Conservation (phyloP, 92 coral and sea anemone genomes). For the Bergia sp. region DNA sequence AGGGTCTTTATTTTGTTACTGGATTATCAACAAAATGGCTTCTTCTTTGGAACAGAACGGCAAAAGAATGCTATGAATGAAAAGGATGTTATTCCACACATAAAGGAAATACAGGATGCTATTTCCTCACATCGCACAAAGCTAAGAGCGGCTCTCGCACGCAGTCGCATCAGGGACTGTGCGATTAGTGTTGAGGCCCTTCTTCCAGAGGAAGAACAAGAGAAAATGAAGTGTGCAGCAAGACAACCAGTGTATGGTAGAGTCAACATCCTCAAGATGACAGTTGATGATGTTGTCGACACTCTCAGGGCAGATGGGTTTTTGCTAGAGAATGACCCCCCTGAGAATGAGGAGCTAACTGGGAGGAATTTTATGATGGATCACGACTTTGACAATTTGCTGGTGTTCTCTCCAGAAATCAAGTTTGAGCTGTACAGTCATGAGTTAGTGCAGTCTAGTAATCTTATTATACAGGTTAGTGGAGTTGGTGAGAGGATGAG, state of each 20-base stretch:
- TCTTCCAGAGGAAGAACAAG: constrained; percentile 96
- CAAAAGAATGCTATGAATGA: constrained; percentile 59
- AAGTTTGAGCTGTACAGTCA: constrained; percentile 92
- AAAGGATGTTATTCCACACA: constrained; percentile 75
- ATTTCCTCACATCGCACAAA: constrained; percentile 78
- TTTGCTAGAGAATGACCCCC: constrained; percentile 62
- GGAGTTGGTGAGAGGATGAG: neutral
- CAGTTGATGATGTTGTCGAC: constrained; percentile 63
- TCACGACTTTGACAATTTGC: constrained; percentile 82
- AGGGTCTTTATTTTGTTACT: constrained; percentile 87
- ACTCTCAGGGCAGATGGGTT: constrained; percentile 73
- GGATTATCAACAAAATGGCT: constrained; percentile 98
- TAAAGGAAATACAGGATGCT: constrained; percentile 88
- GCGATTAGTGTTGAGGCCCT: constrained; percentile 98
- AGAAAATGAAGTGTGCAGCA: constrained; percentile 83
- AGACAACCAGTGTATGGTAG: constrained; percentile 91
- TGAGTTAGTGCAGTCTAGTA: constrained; percentile 75
- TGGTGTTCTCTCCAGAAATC: constrained; percentile 82
- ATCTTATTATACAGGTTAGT: constrained; percentile 90
- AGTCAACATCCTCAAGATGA: constrained; percentile 78
- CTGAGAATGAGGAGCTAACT: constrained; percentile 46
- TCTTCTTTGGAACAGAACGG: constrained; percentile 89
- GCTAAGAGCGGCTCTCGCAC: constrained; percentile 92
- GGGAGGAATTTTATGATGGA: constrained; percentile 81
- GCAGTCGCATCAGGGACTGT: constrained; percentile 91